Evolutionary conservation across 2,888 invertebrate species (phyloP), one percentile per base, ranked within the genome.

Genomic region (Allophyes oxyacanthae): DNA sequence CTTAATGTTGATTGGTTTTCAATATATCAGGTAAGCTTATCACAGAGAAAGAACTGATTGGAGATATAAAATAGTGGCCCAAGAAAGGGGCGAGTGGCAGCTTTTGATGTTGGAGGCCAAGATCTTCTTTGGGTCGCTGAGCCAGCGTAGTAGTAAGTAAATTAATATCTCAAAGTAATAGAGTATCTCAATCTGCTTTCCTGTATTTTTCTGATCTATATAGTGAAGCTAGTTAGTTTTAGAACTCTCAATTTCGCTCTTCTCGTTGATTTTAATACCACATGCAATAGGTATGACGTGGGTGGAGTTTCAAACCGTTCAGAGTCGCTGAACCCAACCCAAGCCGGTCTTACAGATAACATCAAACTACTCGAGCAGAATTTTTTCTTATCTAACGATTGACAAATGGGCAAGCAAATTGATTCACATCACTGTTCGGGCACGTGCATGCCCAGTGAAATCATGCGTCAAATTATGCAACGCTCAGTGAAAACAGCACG

Each of bases 381-480:
- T 57, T 42, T 61, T 50, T 53, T 55, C 38, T 59, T 64, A 61
- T 63, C 60, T 51, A 59, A 40, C 54, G 42, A 64, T 74, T 76
- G 68, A 72, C 67, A 67, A 67, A 69, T 60, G 49, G 48, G 41
- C 57, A 60, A 59, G 63, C 62, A 77, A 76, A 77, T 75, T 52
- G 65, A 69, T 65, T 66, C 69, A 61, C 65, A 61, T 71, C 67
- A 73, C 61, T 64, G 70, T 72, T 63, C 64, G 68, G 58, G 71
- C 70, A 60, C 67, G 70, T 75, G 65, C 74, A 71, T 63, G 72
- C 72, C 60, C 77, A 70, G 73, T 70, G 81, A 78, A 85, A 77
- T 77, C 83, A 82, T 81, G 85, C 83, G 80, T 78, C 68, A 73
- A 86, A 86, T 86, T 87, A 86, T 84, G 87, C 86, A 86, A 88